Conservation (phyloP, 2,888 invertebrate genomes). For the Coleophora deauratella region DNA sequence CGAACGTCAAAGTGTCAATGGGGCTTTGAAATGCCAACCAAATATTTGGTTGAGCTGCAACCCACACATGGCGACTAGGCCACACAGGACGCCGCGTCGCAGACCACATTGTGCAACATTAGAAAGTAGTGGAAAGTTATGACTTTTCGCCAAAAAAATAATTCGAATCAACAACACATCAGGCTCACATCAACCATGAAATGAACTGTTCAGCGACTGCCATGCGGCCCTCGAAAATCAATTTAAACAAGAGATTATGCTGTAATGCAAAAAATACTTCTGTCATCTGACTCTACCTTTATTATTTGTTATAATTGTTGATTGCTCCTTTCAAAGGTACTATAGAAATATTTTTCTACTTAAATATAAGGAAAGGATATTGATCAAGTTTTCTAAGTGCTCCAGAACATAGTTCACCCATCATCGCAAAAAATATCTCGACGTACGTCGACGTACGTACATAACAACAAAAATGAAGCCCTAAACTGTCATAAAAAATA, state of each 20-base stretch:
- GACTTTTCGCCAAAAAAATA: slow-evolving; percentile 46
- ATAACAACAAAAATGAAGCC: slow-evolving; percentile 40
- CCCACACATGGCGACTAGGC: slow-evolving; percentile 57
- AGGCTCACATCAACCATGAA: slow-evolving; percentile 56
- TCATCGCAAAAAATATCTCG: slow-evolving; percentile 29
- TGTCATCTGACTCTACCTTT: not conserved
- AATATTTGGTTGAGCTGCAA: slow-evolving; percentile 55
- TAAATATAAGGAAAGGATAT: not conserved
- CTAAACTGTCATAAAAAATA: slow-evolving; percentile 58
- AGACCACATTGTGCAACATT: slow-evolving; percentile 49
- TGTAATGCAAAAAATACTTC: not conserved
- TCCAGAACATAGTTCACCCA: slow-evolving; percentile 2
- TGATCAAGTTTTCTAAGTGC: not conserved
- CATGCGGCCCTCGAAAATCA: slow-evolving; percentile 39
- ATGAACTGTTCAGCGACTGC: slow-evolving; percentile 39
- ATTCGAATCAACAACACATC: slow-evolving; percentile 52
- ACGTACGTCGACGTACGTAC: too few species aligned
- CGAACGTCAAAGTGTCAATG: slow-evolving; percentile 57
- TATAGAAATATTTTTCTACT: not conserved
- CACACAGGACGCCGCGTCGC: slow-evolving; percentile 54
- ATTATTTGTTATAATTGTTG: not conserved
- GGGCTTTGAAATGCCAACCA: slow-evolving; percentile 58
- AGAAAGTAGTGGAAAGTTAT: slow-evolving; percentile 43
- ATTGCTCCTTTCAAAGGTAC: not conserved
- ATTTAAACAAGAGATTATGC: slow-evolving; percentile 26